These are phyloP conservation scores for Archips xylosteana DNA, from an alignment of 2,888 invertebrate genomes.

Conservation along the genomic window DNA sequence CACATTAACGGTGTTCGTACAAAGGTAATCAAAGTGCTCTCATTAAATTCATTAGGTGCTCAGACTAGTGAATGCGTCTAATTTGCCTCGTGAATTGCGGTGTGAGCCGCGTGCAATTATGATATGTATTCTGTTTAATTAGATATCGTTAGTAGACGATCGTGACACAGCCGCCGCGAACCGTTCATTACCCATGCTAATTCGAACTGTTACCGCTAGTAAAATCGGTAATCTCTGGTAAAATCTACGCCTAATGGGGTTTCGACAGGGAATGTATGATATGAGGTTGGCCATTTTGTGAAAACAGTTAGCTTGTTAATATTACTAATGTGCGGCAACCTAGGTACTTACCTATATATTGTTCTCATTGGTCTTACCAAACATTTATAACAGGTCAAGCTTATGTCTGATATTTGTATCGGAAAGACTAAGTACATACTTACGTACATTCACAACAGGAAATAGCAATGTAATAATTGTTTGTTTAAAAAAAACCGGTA, in stretches of 20 bases:
- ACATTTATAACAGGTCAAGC: too few species aligned
- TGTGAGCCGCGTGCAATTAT: slow-evolving; percentile 60
- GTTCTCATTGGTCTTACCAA: too few species aligned
- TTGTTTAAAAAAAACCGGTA: too few species aligned
- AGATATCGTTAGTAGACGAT: slow-evolving; percentile 70
- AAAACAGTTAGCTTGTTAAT: neutral
- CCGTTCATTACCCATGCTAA: slow-evolving; percentile 73
- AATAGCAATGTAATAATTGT: too few species aligned
- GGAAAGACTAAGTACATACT: too few species aligned
- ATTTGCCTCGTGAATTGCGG: slow-evolving; percentile 62
- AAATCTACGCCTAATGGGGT: slow-evolving; percentile 45
- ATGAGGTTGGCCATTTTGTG: slow-evolving; percentile 12
- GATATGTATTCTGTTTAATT: slow-evolving; percentile 68
- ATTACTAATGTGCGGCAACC: neutral
- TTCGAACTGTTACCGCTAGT: slow-evolving; percentile 51
- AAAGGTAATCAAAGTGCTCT: slow-evolving; percentile 43
- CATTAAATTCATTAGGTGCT: slow-evolving; percentile 58
- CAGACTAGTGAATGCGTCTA: slow-evolving; percentile 56
- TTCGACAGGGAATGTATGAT: slow-evolving; percentile 44
- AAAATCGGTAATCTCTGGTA: slow-evolving; percentile 43
- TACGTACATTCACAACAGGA: too few species aligned
- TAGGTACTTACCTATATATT: neutral
- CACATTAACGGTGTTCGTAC: slow-evolving; percentile 44
- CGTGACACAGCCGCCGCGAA: slow-evolving; percentile 66
- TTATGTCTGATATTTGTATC: too few species aligned